Conservation (phyloP, 2,113 vertebrate genomes). For the Oreochromis tanganicae region DNA sequence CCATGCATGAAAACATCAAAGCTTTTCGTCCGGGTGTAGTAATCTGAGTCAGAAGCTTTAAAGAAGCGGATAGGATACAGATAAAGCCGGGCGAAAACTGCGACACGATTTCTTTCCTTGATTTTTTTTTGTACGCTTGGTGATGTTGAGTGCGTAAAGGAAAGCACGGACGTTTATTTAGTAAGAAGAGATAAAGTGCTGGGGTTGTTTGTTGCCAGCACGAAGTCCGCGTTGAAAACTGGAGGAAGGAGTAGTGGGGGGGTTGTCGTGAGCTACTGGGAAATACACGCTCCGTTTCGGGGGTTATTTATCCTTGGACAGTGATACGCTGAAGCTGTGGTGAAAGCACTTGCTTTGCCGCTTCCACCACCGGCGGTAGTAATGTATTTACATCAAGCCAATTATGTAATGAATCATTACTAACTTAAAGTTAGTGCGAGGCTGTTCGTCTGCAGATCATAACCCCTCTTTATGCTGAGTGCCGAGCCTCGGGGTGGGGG, state of each 20-base stretch:
- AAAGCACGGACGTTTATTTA: not conserved
- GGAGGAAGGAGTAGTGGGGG: not conserved
- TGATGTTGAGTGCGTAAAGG: not conserved
- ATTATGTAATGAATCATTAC: not conserved
- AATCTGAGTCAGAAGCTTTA: not conserved
- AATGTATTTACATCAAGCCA: not conserved
- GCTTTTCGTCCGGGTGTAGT: not conserved
- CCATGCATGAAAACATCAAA: slow-evolving; percentile 13
- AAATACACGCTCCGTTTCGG: not conserved
- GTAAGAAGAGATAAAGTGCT: not conserved
- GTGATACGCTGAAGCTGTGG: not conserved
- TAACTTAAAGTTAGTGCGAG: not conserved
- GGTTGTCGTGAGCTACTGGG: not conserved
- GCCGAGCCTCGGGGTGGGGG: not conserved
- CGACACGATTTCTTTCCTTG: not conserved
- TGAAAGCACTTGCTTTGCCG: not conserved
- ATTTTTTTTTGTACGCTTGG: not conserved
- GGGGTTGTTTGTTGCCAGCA: not conserved
- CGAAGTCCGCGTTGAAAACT: not conserved
- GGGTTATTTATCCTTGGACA: not conserved
- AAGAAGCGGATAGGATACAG: not conserved
- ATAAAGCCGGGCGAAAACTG: not conserved
- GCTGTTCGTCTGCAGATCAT: not conserved
- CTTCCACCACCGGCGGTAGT: not conserved
- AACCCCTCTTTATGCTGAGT: not conserved